A percentile compares a stretch with the other conserved stretches of the same genome.
phyloP scores from a whole-genome alignment of 2,888 invertebrate genomes.

The Ernsta delagoae region DNA sequence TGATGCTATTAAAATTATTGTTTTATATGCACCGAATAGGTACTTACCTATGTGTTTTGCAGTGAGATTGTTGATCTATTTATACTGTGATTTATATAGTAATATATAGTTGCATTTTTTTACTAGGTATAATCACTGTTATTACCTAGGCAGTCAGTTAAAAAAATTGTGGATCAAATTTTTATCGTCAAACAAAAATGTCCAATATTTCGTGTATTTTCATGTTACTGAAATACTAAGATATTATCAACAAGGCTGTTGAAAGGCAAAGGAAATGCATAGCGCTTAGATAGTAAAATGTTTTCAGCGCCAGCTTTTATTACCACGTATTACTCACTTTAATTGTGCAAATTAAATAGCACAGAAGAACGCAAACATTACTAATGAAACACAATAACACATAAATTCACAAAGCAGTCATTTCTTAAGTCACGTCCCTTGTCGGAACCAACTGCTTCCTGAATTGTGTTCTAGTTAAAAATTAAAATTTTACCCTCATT shows the following conservation, averaged over 20 bases:
- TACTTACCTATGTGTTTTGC: neutral
- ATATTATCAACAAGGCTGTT: neutral
- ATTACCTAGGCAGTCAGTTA: too few relatives aligned
- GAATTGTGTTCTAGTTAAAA: slow-evolving; percentile 66
- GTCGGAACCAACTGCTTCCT: slow-evolving; percentile 72
- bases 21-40: neutral
- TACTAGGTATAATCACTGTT: too few relatives aligned
- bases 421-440: slow-evolving; percentile 65
- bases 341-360: slow-evolving; percentile 34
- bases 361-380: slow-evolving; percentile 38
- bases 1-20: slow-evolving; percentile 30
- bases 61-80: neutral
- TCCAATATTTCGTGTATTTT: neutral
- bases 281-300: slow-evolving; percentile 19
- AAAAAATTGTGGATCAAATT: too few relatives aligned
- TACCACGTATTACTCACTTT: slow-evolving; percentile 33
- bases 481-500: slow-evolving; percentile 57
- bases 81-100: neutral
- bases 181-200: too few relatives aligned
- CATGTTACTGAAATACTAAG: neutral
- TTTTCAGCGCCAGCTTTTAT: slow-evolving; percentile 31
- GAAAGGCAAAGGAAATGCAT: slow-evolving; percentile 13
- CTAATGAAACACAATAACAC: slow-evolving; percentile 44
- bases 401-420: slow-evolving; percentile 50
- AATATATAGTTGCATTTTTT: too few relatives aligned